Conservation (phyloP, 2,888 invertebrate species). For the Pseudococcus longispinus region DNA sequence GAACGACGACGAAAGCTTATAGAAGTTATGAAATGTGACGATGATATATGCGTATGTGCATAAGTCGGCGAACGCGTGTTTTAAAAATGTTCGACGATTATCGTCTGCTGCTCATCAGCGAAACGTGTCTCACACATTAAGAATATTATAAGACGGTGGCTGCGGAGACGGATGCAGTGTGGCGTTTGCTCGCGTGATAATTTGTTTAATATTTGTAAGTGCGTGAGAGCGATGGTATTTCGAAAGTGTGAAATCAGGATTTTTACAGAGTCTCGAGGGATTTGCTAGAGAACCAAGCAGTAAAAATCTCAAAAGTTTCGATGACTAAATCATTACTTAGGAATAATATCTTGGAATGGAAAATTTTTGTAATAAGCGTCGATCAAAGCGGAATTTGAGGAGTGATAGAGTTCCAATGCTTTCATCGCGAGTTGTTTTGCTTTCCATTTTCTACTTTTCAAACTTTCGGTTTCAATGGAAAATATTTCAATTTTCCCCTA, state of each 20-base stretch:
- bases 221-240: background rate
- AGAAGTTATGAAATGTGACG: constrained; percentile 28
- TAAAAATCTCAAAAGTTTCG: background rate
- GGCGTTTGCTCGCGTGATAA: background rate
- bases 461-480: too few species aligned
- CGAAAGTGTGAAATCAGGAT: background rate
- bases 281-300: background rate
- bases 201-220: constrained; percentile 27
- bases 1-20: background rate
- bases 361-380: background rate
- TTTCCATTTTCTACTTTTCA: too few species aligned
- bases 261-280: background rate
- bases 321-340: background rate
- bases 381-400: background rate
- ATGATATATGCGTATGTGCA: constrained; percentile 7
- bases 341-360: background rate
- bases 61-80: background rate
- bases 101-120: background rate
- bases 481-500: too few species aligned
- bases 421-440: too few species aligned
- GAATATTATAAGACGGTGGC: background rate
- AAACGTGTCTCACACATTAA: background rate
- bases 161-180: background rate
- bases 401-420: too few species aligned
- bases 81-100: constrained; percentile 23